Evolutionary conservation across 1,140 invertebrate genomes (phyloP).

Genomic region (Parasteatoda tepidariorum): DNA sequence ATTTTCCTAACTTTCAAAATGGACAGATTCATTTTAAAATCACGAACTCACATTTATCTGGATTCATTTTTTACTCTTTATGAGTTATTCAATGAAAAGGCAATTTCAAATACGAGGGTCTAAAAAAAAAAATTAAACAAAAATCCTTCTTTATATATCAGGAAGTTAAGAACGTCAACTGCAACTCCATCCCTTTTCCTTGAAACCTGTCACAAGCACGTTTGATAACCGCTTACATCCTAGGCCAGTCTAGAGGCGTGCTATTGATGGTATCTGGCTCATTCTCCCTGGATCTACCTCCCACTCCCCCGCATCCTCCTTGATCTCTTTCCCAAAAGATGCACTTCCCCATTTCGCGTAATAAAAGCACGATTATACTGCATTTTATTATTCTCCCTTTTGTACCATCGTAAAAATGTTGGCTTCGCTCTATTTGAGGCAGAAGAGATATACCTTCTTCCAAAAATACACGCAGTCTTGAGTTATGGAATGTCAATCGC

Average conservation of each 20-base stretch:
- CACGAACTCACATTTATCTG: too few species aligned
- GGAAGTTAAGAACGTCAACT: not conserved
- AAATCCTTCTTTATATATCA: not conserved
- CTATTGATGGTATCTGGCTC: constrained; percentile 59
- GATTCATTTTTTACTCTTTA: too few species aligned
- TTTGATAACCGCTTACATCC: constrained; percentile 58
- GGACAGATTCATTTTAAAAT: too few species aligned
- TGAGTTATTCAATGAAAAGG: too few species aligned
- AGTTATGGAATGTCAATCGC: constrained; percentile 53
- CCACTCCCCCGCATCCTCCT: constrained; percentile 3
- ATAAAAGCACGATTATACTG: constrained; percentile 59
- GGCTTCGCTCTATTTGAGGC: constrained; percentile 13
- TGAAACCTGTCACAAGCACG: constrained; percentile 58
- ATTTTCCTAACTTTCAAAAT: too few species aligned
- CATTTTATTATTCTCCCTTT: constrained; percentile 57
- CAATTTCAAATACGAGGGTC: too few species aligned
- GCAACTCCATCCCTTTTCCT: not conserved
- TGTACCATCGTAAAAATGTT: constrained; percentile 51
- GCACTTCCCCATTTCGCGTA: constrained; percentile 51
- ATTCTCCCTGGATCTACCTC: not conserved
- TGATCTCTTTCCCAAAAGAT: constrained; percentile 49
- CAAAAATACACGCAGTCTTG: constrained; percentile 26
- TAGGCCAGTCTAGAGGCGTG: constrained; percentile 26
- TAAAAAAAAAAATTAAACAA: too few species aligned
- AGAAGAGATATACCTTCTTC: not conserved